phyloP scores from a whole-genome alignment of 2,113 vertebrate species.

The Ochotona princeps region DNA sequence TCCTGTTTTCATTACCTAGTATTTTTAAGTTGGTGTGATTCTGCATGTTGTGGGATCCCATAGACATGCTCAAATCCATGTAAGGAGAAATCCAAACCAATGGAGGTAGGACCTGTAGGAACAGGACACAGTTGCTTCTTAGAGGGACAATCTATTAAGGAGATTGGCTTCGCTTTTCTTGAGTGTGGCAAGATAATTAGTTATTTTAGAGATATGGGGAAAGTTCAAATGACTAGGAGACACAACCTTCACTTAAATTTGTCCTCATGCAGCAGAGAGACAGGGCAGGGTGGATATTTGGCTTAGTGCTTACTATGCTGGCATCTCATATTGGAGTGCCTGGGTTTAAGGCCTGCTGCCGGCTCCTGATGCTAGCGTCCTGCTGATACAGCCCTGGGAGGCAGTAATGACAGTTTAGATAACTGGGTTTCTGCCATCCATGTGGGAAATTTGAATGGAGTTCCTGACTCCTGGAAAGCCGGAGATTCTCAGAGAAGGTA shows the following conservation, averaged over 20 bases:
- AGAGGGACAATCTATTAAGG: neutral
- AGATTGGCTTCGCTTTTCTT: neutral
- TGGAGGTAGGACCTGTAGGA: constrained; percentile 90
- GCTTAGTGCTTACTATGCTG: no score
- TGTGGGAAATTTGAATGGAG: no score
- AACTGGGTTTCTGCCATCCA: no score
- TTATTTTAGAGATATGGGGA: constrained; percentile 45
- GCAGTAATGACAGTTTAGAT: no score
- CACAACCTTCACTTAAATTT: neutral
- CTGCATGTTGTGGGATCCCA: constrained; percentile 94
- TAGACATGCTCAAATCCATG: constrained; percentile 93
- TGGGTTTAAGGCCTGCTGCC: no score
- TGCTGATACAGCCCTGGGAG: no score
- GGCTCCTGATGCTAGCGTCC: no score
- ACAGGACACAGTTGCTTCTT: constrained; percentile 62
- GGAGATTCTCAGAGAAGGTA: neutral
- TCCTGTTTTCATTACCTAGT: constrained; percentile 81
- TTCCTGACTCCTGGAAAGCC: neutral
- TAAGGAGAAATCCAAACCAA: constrained; percentile 93
- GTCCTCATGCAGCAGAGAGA: neutral
- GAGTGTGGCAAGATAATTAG: neutral
- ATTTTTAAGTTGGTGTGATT: constrained; percentile 91
- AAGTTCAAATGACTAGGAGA: constrained; percentile 21
- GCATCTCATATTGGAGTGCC: no score
- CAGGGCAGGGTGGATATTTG: no score